Evolutionary conservation across 1,140 invertebrate species (phyloP), one percentile per base, ranked within the genome.

Genomic region (Acromyrmex heyeri): DNA sequence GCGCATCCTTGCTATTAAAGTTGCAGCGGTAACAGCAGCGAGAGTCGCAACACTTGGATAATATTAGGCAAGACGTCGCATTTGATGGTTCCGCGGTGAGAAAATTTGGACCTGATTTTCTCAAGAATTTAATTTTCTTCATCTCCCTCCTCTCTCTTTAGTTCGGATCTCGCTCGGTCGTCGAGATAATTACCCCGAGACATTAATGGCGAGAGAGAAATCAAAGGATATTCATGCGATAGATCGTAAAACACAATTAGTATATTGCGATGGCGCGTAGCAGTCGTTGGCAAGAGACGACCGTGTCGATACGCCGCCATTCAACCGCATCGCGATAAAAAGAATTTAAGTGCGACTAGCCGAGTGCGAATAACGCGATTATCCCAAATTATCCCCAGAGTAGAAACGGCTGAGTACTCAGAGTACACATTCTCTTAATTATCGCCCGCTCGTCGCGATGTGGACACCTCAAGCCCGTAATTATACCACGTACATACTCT

Each of bases 1-100:
- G 38, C 62, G 57, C 21, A 82, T 82, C 79, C 38, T 44, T 44
- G 79, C 79, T 61, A 50, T 83, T 83, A 83, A 75, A 50, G 27
- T 75, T 75, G 55, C 55, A 72, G 53, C 12, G 30, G 77, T 48
- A 67, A 76, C 73, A 38, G 14, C 38, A 21, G 72, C 12, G 38
- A 65, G 18, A 69, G 21, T 82, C 65, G 78, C 79, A 82, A 72
- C 34, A 50, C 12, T 34, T 44, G 53, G 44, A 72, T 59, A 61
- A 61, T 14, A n/a, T 83, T 83, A 75, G 38, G 69, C 69, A 83
- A 83, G 79, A 62, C 69, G 55, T 82, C 38, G 57, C 55, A 14
- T 24, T 73, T 73, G 67, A 30, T 75, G 34, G 38, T 62, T 83
- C 27, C 69, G 69, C 57, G 48, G 55, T 83, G 79, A 75, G 79